These are phyloP conservation scores for Colistium nudipinnis DNA, from an alignment of 2,113 vertebrate genomes.

Conservation along the genomic window DNA sequence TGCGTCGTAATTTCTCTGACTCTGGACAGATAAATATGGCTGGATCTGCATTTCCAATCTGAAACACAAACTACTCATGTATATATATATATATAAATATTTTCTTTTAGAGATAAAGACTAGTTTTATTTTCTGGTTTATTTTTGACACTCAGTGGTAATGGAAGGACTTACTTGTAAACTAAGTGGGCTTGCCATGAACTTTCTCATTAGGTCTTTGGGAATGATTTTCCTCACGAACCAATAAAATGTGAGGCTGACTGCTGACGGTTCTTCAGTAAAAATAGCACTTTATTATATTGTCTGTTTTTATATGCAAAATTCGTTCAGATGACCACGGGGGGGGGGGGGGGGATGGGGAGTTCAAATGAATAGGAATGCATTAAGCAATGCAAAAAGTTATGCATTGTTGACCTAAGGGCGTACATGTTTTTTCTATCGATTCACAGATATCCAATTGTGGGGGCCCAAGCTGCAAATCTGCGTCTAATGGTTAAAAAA, in stretches of 20 bases:
- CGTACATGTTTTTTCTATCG: constrained; percentile 24
- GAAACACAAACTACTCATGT: too few relatives aligned
- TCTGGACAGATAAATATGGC: too few relatives aligned
- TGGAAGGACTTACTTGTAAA: constrained; percentile 17
- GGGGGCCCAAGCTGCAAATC: constrained; percentile 31
- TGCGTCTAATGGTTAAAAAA: constrained; percentile 23
- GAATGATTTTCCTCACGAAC: constrained; percentile 53
- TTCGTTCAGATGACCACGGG: constrained; percentile 20
- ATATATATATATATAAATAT: neutral
- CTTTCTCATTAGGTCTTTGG: constrained; percentile 56
- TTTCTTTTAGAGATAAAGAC: constrained; percentile 3
- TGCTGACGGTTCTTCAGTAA: constrained; percentile 30
- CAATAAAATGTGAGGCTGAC: constrained; percentile 64
- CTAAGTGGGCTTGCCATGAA: constrained; percentile 25
- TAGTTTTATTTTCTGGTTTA: neutral
- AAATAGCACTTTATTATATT: constrained; percentile 43
- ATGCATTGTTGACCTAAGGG: neutral
- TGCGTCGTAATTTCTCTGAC: too few relatives aligned
- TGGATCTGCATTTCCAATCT: too few relatives aligned
- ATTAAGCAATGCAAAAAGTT: neutral
- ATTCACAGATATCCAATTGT: constrained; percentile 10
- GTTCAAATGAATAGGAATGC: constrained; percentile 6
- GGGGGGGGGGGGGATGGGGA: too few relatives aligned
- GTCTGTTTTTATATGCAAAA: constrained; percentile 49
- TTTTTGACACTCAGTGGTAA: neutral